Base-by-base conservation (phyloP, 1,140 invertebrate genomes). In the Alviniconcha marisindica region DNA sequence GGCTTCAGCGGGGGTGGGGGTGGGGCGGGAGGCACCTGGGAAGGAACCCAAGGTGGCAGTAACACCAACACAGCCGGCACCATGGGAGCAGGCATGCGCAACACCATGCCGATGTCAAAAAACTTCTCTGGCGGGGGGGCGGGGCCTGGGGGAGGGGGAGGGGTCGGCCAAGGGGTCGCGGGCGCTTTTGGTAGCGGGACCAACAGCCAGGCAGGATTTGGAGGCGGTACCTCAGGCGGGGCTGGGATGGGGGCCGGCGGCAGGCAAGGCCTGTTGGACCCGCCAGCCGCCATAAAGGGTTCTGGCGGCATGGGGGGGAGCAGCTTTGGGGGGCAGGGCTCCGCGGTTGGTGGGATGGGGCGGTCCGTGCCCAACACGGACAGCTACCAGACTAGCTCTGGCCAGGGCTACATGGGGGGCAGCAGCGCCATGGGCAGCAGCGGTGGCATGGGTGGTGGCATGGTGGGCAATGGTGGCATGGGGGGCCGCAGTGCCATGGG, bases 91-190 rank as follows among this genome's bases (percentile, higher is more conserved):
- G 56, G 78, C 31, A 48, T 51, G 42, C 73, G n/a, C n/a, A 76
- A 2, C 73, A 80, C 24, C 60, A 80, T 66, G 56, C 28, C 31
- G 56, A 63, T 80, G 56, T 66, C 78, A 80, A 80, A 80, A 80
- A 80, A 80, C 78, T 80, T 80, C 56, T 80, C 78, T 42, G 78
- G 78, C 56, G 78, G 78, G 78, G 78, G 56, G 18, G 36, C 56
- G 48, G 78, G 78, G 36, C 51, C 78, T 31, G 78, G 56, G 36
- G 60, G 56, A 69, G 78, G 78, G 48, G 76, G 24, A 2, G 44
- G 51, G 33, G 31, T 38, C n/a, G 56, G 51, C 38, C 38, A 31
- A 18, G 44, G 73, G 73, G 40, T 24, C 21, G 24, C 21, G 77
- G 31, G 31, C 10, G 77, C 31, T 56, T 80, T 80, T 66, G 78